Conservation (phyloP, 1,140 invertebrate genomes). For the Caenorhabditis latens region DNA sequence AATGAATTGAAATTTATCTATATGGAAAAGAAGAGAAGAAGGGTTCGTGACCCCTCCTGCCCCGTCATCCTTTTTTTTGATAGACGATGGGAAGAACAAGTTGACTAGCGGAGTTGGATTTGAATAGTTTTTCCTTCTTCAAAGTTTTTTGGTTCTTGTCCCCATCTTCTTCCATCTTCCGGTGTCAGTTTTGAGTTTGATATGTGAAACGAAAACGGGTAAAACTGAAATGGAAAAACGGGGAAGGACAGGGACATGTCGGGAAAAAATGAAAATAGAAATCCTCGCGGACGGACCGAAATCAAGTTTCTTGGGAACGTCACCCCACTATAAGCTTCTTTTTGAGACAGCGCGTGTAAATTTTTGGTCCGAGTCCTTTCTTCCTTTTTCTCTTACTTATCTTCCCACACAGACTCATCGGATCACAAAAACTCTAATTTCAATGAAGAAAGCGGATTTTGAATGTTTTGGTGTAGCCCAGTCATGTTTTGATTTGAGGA, state of each 20-base stretch:
- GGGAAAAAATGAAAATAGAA: constrained; percentile 19
- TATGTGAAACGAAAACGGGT: not conserved
- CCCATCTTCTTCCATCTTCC: not conserved
- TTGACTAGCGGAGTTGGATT: not conserved
- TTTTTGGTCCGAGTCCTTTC: constrained; percentile 22
- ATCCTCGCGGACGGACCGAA: not conserved
- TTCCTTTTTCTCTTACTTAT: not conserved
- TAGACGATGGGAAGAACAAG: constrained; percentile 39
- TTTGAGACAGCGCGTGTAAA: constrained; percentile 33
- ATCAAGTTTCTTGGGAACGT: constrained; percentile 54
- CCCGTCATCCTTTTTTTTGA: constrained; percentile 31
- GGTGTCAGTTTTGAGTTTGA: constrained; percentile 50
- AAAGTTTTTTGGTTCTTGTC: not conserved
- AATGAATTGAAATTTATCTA: constrained; percentile 38
- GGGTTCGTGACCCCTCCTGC: not conserved
- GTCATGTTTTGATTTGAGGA: constrained; percentile 9
- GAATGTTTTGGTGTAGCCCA: constrained; percentile 21
- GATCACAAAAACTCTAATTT: constrained; percentile 17
- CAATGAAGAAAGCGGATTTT: not conserved
- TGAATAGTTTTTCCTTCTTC: constrained; percentile 22
- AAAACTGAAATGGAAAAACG: not conserved
- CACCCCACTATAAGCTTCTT: constrained; percentile 43
- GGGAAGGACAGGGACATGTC: not conserved
- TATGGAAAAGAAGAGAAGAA: constrained; percentile 28
- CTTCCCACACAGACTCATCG: constrained; percentile 26